These are phyloP conservation scores for Ariolimax columbianus DNA, from an alignment of 2,888 invertebrate genomes.

Conservation along the genomic window DNA sequence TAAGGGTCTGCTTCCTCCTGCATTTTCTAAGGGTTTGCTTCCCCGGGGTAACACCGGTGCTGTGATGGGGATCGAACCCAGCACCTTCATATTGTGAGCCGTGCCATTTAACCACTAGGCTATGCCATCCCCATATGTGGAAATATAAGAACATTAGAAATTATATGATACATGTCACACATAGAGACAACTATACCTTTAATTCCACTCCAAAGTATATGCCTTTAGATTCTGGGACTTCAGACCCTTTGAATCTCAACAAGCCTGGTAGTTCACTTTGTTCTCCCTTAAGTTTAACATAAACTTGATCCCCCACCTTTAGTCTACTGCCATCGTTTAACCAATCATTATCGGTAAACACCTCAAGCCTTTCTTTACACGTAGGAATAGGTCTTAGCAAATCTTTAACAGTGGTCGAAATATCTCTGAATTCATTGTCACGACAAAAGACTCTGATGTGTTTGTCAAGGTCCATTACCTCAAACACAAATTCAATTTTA, in stretches of 20 bases:
- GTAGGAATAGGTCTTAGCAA: conserved; percentile 68
- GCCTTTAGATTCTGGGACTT: conserved; percentile 64
- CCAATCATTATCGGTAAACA: conserved; percentile 66
- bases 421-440: conserved; percentile 56
- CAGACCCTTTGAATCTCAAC: conserved; percentile 65
- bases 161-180: too few relatives aligned
- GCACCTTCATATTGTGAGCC: too few relatives aligned
- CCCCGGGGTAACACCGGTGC: too few relatives aligned
- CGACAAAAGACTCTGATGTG: conserved; percentile 55
- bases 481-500: conserved; percentile 42
- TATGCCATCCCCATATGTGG: too few relatives aligned
- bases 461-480: conserved; percentile 40
- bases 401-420: conserved; percentile 56
- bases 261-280: conserved; percentile 64
- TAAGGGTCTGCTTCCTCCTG: too few relatives aligned
- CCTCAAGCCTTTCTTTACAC: conserved; percentile 67
- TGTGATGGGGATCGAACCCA: too few relatives aligned
- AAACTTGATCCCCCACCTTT: conserved; percentile 63
- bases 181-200: conserved; percentile 64
- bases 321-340: conserved; percentile 65
- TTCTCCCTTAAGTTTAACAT: conserved; percentile 66
- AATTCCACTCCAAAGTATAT: conserved; percentile 73
- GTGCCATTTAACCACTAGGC: too few relatives aligned
- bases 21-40: too few relatives aligned
- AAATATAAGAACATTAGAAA: too few relatives aligned